A percentile compares a stretch with the other conserved stretches of the same genome.
phyloP scores from a whole-genome alignment of 2,888 invertebrate species.

The Hecatera dysodea region DNA sequence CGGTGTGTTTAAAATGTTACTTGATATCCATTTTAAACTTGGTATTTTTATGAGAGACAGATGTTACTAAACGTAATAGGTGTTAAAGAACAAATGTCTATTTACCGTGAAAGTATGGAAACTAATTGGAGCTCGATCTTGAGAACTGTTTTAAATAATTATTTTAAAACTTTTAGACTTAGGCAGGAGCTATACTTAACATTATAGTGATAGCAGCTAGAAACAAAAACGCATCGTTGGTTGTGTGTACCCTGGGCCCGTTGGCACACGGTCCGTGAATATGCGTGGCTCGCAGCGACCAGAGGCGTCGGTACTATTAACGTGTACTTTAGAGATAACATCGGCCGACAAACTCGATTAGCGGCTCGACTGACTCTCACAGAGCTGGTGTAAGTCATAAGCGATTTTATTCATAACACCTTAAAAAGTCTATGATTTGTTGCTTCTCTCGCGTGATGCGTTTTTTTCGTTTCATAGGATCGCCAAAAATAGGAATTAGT shows the following conservation, averaged over 20 bases:
- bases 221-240: constrained; percentile 38
- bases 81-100: neutral
- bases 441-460: too few species aligned
- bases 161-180: neutral
- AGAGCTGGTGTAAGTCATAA: constrained; percentile 64
- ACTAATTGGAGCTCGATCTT: neutral
- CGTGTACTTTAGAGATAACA: constrained; percentile 88
- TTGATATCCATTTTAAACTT: neutral
- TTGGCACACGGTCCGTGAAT: constrained; percentile 45
- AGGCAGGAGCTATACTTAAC: constrained; percentile 10
- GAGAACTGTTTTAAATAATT: neutral
- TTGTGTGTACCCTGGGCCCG: constrained; percentile 8
- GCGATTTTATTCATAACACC: constrained; percentile 45
- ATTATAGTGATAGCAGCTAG: constrained; percentile 21
- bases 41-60: constrained; percentile 12
- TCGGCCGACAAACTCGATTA: constrained; percentile 91
- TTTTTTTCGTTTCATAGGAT: neutral
- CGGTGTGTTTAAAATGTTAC: constrained; percentile 19
- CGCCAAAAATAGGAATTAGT: neutral
- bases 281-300: constrained; percentile 55
- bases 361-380: constrained; percentile 83
- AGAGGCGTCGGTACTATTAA: constrained; percentile 87
- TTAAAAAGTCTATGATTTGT: neutral
- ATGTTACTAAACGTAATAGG: neutral
- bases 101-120: neutral